Evolutionary conservation across 2,888 invertebrate species (phyloP).

Genomic region (Drosophila falleni): DNA sequence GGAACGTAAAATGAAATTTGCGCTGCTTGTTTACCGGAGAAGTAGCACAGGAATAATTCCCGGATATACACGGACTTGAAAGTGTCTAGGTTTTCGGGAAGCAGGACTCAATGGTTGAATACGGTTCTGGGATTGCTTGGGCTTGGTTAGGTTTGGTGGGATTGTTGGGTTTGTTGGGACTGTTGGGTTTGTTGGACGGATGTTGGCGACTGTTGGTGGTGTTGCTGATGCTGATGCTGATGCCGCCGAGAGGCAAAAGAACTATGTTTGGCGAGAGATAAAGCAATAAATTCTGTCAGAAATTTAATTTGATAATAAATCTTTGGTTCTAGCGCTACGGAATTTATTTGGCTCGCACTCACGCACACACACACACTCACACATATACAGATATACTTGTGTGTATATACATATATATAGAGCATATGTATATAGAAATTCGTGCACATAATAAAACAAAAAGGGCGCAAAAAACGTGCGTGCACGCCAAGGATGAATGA

Average conservation of each 20-base stretch:
- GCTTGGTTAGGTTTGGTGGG: constrained; percentile 30
- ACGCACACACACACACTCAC: constrained; percentile 60
- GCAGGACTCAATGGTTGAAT: constrained; percentile 32
- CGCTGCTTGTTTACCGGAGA: constrained; percentile 59
- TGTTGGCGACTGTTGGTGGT: constrained; percentile 51
- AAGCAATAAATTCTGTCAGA: constrained; percentile 86
- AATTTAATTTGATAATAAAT: constrained; percentile 87
- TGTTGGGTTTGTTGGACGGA: constrained; percentile 36
- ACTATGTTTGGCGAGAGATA: constrained; percentile 85
- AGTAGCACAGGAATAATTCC: constrained; percentile 37
- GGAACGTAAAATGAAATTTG: constrained; percentile 60
- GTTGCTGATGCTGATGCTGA: constrained; percentile 46
- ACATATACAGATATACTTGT: constrained; percentile 22
- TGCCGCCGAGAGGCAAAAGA: constrained; percentile 83
- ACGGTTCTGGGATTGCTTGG: constrained; percentile 36
- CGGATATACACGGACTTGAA: constrained; percentile 60
- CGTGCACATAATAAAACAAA: constrained; percentile 80
- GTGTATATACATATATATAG: constrained; percentile 44
- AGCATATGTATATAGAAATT: constrained; percentile 59
- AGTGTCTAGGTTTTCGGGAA: constrained; percentile 44
- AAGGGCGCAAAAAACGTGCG: constrained; percentile 82
- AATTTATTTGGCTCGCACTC: constrained; percentile 84
- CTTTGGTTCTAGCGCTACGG: constrained; percentile 86
- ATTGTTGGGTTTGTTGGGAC: constrained; percentile 30
- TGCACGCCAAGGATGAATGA: constrained; percentile 81